A percentile compares a stretch with the other conserved stretches of the same genome.
Evolutionary conservation across 2,113 vertebrate species (phyloP).

Genomic region (Coreoperca whiteheadi): DNA sequence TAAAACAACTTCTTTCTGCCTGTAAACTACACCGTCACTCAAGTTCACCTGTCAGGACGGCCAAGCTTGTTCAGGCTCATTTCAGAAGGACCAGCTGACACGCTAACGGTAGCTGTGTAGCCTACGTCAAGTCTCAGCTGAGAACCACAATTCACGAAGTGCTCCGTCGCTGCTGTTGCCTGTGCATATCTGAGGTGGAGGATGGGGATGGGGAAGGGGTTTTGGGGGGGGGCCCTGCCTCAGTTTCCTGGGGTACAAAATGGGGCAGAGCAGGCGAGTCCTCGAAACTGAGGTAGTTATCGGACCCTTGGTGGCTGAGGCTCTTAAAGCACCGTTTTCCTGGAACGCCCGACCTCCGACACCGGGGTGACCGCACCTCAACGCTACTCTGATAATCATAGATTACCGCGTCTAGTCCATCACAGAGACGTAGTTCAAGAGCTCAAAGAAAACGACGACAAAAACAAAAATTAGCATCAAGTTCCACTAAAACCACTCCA

Average conservation of each 20-base stretch:
- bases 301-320: slow-evolving; percentile 89
- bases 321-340: slow-evolving; percentile 92
- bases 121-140: background rate
- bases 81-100: slow-evolving; percentile 85
- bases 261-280: slow-evolving; percentile 91
- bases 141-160: slow-evolving; percentile 85
- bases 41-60: slow-evolving; percentile 87
- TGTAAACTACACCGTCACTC: slow-evolving; percentile 90
- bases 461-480: slow-evolving; percentile 53
- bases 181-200: slow-evolving; percentile 20
- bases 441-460: background rate
- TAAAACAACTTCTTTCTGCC: slow-evolving; percentile 84
- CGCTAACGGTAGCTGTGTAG: slow-evolving; percentile 78
- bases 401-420: slow-evolving; percentile 83
- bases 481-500: slow-evolving; percentile 68
- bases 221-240: slow-evolving; percentile 8
- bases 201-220: background rate
- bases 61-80: slow-evolving; percentile 90
- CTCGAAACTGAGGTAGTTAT: slow-evolving; percentile 97
- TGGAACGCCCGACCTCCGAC: slow-evolving; percentile 92
- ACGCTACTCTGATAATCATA: slow-evolving; percentile 82
- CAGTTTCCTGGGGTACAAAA: slow-evolving; percentile 94
- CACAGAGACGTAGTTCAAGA: slow-evolving; percentile 54
- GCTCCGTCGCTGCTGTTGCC: slow-evolving; percentile 77
- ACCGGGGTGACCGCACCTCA: slow-evolving; percentile 90